Evolutionary conservation across 2,113 vertebrate genomes (phyloP).

Genomic region (Panurus biarmicus): DNA sequence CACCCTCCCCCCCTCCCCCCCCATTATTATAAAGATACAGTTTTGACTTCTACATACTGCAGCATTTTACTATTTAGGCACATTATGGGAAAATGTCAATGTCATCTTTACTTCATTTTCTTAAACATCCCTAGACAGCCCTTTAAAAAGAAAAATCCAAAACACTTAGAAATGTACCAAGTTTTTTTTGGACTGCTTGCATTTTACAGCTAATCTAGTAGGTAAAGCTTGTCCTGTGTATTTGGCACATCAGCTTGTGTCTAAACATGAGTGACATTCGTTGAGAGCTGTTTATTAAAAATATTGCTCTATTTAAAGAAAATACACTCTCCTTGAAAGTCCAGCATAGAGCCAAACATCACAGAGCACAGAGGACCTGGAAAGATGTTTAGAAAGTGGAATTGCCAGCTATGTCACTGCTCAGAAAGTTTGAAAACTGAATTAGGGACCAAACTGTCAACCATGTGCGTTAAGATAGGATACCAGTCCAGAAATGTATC

Average conservation of each 20-base stretch:
- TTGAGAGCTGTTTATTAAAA: constrained; percentile 32
- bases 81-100: not conserved
- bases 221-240: not conserved
- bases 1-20: no score
- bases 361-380: constrained; percentile 8
- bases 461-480: not conserved
- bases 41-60: not conserved
- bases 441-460: not conserved
- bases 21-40: not conserved
- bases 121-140: not conserved
- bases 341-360: not conserved
- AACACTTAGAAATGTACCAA: not conserved
- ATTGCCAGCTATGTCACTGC: not conserved
- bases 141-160: not conserved
- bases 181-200: not conserved
- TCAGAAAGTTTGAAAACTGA: not conserved
- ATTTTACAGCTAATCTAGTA: not conserved
- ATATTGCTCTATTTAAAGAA: not conserved
- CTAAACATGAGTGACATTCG: not conserved
- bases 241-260: not conserved
- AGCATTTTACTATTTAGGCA: not conserved
- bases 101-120: not conserved
- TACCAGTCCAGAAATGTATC: not conserved
- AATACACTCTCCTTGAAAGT: not conserved
- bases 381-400: constrained; percentile 10